Base-by-base conservation (phyloP, 2,888 invertebrate species). In the Schizaphis graminum region DNA sequence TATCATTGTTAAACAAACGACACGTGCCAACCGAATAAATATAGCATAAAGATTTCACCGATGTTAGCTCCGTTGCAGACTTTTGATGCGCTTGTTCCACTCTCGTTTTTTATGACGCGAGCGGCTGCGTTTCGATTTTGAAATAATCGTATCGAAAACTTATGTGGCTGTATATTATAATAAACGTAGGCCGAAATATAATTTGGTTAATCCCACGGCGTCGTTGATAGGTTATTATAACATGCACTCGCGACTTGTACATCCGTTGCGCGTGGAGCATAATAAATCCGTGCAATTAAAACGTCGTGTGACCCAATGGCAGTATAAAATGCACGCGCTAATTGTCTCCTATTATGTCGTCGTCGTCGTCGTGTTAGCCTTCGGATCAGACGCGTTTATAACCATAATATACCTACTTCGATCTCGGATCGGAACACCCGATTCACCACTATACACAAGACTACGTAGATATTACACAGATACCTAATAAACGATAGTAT, bases 11-110 rank as follows among this genome's bases (percentile, higher is more conserved):
- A 21, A 53, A 77, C 21, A 77, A 77, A 77, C 35, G 61, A 16
- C 93, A 85, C 93, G 61, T 49, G 93, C 85, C 93, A 93, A 85
- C 89, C 28, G 5, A 44, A 86, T 86, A 35, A 77, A 35, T 21
- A n/a, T 3, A 28, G 61, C 10, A 28, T 28, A n/a, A 47, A 26
- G 56, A 89, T 93, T 93, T 93, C 89, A 16, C 89, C 41, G n/a
- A 3, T 92, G 49, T 87, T 57, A 56, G 35, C 47, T 47, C 61
- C 61, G 26, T 24, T 47, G 67, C 35, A 35, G 5, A 24, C 0
- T 57, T 57, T 91, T 57, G 91, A 92, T 21, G 35, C 21, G 35
- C 21, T 77, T 24, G 21, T 35, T 35, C 3, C 16, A 77, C 77
- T 77, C 77, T 77, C 21, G 77, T 77, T 77, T 77, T 77, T 35